Evolutionary conservation across 2,888 invertebrate species (phyloP).

Genomic region (Steinernema scapterisci): DNA sequence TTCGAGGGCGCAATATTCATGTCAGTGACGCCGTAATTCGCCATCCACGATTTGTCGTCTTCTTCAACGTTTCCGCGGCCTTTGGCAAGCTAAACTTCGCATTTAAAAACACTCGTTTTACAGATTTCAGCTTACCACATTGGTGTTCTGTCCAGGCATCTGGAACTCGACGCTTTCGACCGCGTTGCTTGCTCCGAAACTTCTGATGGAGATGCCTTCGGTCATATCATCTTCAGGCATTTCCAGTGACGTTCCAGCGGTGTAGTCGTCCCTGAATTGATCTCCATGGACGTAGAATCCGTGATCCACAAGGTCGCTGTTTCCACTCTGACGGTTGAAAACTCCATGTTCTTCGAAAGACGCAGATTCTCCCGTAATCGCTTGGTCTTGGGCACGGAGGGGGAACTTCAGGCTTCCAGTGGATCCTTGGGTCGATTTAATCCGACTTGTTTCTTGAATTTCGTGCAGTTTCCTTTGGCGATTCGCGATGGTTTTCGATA

Average conservation of each 20-base stretch:
- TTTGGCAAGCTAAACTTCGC: neutral
- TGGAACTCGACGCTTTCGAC: constrained; percentile 63
- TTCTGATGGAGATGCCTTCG: constrained; percentile 42
- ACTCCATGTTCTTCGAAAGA: neutral
- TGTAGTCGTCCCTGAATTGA: constrained; percentile 60
- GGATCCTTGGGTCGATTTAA: neutral
- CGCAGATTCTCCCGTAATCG: neutral
- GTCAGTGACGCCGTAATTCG: constrained; percentile 64
- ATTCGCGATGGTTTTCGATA: constrained; percentile 38
- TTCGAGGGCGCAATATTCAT: constrained; percentile 51
- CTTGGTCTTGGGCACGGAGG: neutral
- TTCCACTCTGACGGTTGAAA: neutral
- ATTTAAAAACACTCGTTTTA: neutral
- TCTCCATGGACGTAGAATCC: constrained; percentile 62
- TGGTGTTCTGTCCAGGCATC: constrained; percentile 50
- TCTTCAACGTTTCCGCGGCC: constrained; percentile 22
- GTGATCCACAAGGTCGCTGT: constrained; percentile 39
- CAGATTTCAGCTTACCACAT: constrained; percentile 8
- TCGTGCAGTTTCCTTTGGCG: constrained; percentile 19
- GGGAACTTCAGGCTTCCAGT: neutral
- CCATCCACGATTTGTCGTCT: constrained; percentile 39
- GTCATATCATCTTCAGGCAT: constrained; percentile 60
- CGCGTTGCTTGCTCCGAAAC: constrained; percentile 51
- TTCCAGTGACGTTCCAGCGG: constrained; percentile 55
- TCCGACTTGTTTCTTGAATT: neutral